Evolutionary conservation across 2,113 vertebrate species (phyloP).

Genomic region (Ceratotherium simum): DNA sequence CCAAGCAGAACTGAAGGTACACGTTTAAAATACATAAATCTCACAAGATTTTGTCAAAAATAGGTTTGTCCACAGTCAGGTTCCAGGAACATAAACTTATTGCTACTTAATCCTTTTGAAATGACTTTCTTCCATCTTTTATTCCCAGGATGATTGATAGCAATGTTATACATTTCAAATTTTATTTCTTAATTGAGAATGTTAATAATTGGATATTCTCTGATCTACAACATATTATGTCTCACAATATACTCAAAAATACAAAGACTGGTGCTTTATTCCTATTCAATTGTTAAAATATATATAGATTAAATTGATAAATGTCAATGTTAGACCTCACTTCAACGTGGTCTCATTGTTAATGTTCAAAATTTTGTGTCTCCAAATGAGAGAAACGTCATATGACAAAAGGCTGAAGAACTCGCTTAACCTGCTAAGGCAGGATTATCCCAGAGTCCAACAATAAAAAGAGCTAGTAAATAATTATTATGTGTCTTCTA

Average conservation of each 20-base stretch:
- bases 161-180: background rate
- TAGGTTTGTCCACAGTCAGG: background rate
- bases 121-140: background rate
- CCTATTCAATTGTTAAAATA: background rate
- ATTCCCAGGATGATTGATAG: background rate
- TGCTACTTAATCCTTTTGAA: background rate
- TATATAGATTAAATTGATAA: background rate
- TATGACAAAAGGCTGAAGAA: background rate
- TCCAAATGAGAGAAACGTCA: background rate
- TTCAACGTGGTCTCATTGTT: background rate
- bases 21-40: background rate
- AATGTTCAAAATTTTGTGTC: background rate
- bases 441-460: background rate
- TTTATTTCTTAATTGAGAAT: background rate
- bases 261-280: background rate
- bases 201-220: background rate
- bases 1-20: background rate
- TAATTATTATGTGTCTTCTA: background rate
- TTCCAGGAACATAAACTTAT: background rate
- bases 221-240: background rate
- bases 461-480: background rate
- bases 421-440: background rate
- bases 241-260: background rate
- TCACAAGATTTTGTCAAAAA: background rate
- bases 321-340: background rate